Conservation (phyloP, 2,113 vertebrate species). For the Rattus norvegicus region DNA sequence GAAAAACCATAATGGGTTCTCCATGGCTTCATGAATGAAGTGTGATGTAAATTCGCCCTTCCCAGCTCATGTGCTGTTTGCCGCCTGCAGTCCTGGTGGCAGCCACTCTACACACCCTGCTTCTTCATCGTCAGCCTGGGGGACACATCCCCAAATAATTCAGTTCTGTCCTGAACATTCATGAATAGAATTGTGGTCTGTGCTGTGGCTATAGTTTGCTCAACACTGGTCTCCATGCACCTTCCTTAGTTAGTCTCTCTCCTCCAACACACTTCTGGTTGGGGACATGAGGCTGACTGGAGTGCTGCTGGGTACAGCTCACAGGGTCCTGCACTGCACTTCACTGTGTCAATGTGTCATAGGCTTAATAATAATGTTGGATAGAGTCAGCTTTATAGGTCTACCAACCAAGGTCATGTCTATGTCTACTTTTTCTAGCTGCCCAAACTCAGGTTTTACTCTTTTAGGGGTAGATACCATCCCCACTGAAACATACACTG, state of each 20-base stretch:
- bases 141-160: not conserved
- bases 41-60: not conserved
- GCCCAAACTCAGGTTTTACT: not conserved
- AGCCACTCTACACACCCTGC: not conserved
- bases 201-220: not conserved
- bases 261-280: not conserved
- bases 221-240: not conserved
- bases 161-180: slow-evolving; percentile 1
- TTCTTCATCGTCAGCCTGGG: not conserved
- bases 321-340: not conserved
- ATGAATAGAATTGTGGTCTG: not conserved
- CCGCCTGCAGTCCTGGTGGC: not conserved
- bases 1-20: not conserved
- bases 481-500: not conserved
- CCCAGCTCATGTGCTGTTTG: not conserved
- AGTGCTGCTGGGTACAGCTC: not conserved
- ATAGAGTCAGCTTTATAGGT: not conserved
- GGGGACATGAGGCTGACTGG: not conserved
- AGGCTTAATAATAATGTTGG: not conserved
- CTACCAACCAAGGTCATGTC: not conserved
- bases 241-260: not conserved
- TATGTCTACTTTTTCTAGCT: not conserved
- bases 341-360: not conserved
- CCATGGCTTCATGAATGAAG: not conserved
- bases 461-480: not conserved